A percentile compares a stretch with the other conserved stretches of the same genome.
Evolutionary conservation across 1,140 invertebrate species (phyloP).

Genomic region (Trypoxylus dichotomus): DNA sequence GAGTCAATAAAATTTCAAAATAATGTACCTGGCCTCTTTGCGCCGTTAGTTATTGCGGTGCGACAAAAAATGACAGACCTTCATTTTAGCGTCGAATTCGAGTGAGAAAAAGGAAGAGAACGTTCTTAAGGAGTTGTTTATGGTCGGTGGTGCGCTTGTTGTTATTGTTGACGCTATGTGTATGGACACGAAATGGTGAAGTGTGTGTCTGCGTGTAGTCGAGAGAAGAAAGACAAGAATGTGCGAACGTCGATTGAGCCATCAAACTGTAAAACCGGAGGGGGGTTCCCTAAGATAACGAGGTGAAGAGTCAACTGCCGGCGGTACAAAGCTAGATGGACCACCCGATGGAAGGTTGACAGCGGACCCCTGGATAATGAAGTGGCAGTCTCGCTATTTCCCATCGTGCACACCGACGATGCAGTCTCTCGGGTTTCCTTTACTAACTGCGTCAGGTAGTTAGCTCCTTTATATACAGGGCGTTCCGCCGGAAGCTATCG

Average conservation of each 20-base stretch:
- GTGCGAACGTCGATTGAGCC: constrained; percentile 44
- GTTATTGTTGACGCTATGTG: neutral
- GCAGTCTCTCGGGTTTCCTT: neutral
- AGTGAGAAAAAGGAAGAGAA: neutral
- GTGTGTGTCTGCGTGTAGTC: neutral
- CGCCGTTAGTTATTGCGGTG: constrained; percentile 4
- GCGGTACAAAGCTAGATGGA: constrained; percentile 36
- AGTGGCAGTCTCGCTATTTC: constrained; percentile 34
- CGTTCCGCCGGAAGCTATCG: too few relatives aligned
- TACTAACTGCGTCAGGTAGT: neutral
- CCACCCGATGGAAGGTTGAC: constrained; percentile 42
- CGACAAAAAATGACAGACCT: constrained; percentile 10
- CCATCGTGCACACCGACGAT: neutral
- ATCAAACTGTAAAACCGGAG: constrained; percentile 34
- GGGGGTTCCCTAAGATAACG: constrained; percentile 38
- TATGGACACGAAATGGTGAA: neutral
- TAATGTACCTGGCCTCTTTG: constrained; percentile 11
- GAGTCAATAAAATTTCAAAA: constrained; percentile 10
- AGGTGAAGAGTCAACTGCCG: constrained; percentile 38
- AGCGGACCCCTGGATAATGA: constrained; percentile 41
- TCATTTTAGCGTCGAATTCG: constrained; percentile 2
- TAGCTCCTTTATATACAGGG: constrained; percentile 9
- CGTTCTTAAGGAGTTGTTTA: neutral
- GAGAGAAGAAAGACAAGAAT: constrained; percentile 28
- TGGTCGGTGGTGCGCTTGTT: neutral